Percentiles rank a stretch among this genome's conserved stretches.
These are phyloP conservation scores for Diorhabda elongata DNA, from an alignment of 1,140 invertebrate species.

Conservation along the genomic window DNA sequence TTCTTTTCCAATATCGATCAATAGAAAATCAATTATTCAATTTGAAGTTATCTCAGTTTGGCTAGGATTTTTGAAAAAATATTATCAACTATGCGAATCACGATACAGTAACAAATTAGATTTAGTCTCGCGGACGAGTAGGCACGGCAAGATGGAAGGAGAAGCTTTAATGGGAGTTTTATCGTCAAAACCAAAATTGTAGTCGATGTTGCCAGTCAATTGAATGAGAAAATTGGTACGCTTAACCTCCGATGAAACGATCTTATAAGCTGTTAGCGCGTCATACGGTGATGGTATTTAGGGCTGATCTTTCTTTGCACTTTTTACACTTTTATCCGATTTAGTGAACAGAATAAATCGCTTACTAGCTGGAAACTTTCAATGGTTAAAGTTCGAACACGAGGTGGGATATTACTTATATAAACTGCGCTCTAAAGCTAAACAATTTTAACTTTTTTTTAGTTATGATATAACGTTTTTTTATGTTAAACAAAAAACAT, in stretches of 20 bases:
- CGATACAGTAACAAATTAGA: not conserved
- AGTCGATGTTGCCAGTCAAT: constrained; percentile 31
- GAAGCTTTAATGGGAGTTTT: constrained; percentile 30
- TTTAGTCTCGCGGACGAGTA: not conserved
- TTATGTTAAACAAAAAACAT: too few relatives aligned
- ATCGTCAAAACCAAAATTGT: constrained; percentile 35
- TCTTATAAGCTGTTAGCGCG: constrained; percentile 31
- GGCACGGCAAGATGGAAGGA: constrained; percentile 11
- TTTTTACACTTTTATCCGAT: constrained; percentile 10
- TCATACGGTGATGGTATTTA: constrained; percentile 25
- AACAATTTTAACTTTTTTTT: too few relatives aligned
- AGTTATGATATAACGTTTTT: too few relatives aligned
- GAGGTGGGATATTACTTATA: not conserved
- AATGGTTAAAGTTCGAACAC: not conserved
- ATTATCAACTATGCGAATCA: not conserved
- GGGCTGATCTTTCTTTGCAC: not conserved
- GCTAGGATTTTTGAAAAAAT: too few relatives aligned
- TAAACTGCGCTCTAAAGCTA: too few relatives aligned
- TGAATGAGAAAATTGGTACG: constrained; percentile 37
- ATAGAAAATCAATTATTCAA: too few relatives aligned
- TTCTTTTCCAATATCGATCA: too few relatives aligned
- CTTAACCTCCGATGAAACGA: constrained; percentile 28
- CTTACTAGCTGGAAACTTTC: not conserved
- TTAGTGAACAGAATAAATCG: constrained; percentile 12
- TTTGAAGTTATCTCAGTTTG: too few relatives aligned